Evolutionary conservation across 2,113 vertebrate genomes (phyloP).

Genomic region (Pica pica): DNA sequence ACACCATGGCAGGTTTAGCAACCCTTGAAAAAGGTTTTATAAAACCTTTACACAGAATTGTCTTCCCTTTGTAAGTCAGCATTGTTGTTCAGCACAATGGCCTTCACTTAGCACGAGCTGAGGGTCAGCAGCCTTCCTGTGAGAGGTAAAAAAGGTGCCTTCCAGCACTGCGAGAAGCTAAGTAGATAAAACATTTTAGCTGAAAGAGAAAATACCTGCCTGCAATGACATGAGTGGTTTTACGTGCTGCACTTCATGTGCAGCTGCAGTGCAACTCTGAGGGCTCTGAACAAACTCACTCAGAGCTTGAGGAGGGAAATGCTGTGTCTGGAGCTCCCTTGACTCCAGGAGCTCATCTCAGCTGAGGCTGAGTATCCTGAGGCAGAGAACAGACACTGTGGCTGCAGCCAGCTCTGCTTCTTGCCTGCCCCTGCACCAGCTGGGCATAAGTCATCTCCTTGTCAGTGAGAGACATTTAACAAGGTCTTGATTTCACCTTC

Average conservation of each 20-base stretch:
- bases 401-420: not conserved
- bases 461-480: not conserved
- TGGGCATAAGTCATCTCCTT: not conserved
- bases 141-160: constrained; percentile 23
- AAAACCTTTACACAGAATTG: constrained; percentile 13
- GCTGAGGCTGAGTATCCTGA: not conserved
- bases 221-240: not conserved
- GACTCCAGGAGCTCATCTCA: not conserved
- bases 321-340: not conserved
- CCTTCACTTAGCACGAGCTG: not conserved
- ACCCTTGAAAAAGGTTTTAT: constrained; percentile 11
- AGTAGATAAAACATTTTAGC: not conserved
- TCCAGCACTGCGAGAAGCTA: not conserved
- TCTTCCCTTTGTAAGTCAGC: not conserved
- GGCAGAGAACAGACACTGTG: not conserved
- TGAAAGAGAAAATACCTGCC: not conserved
- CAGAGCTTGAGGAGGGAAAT: not conserved
- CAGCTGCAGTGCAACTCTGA: not conserved
- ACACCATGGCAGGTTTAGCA: not conserved
- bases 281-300: not conserved
- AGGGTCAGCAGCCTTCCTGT: constrained; percentile 25
- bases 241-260: not conserved
- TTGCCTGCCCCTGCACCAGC: not conserved
- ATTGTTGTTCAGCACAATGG: constrained; percentile 43
- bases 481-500: not conserved